Evolutionary conservation across 2,797 vertebrate genomes (phyloP), one percentile per base, ranked within the genome.

Genomic region (Monodelphis domestica): DNA sequence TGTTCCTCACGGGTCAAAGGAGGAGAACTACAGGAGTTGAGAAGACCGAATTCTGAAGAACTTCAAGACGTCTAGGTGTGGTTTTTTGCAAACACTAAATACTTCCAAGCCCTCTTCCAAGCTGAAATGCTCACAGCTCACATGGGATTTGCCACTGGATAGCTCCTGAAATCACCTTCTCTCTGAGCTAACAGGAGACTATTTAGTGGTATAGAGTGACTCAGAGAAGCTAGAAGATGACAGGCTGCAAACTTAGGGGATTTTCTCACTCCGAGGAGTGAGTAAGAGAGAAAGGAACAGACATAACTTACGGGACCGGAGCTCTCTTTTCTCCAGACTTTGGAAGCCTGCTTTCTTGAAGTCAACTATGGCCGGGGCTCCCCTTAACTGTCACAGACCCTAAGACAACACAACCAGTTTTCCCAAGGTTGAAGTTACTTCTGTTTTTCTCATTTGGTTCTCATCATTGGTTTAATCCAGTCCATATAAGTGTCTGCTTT

Each of bases 41-140:
- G 55, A 95, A 94, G 92, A 95, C 96, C 96, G 92, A 95, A 94
- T 95, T 95, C 95, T 95, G 91, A 97, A 93, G 88, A 56, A 91
- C 63, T 96, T 97, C 53, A 91, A 95, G 96, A 96, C 53, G 93
- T 88, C 53, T 88, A 52, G 53, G 51, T 90, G 92, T 91, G 92
- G 17, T 89, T 87, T 92, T 95, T 95, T 53, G 53, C 38, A 95
- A 96, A 93, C 56, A 63, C 52, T 87, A 95, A 96, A 96, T 96
- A 96, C 89, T 94, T 92, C 78, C 89, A 90, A 96, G 78, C 94
- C 54, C 94, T 92, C 89, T 96, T 87, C 78, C 94, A 97, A 95
- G 90, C 63, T 96, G 84, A 53, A 95, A 95, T 97, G 84, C 93
- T 95, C 90, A 9, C 6, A 53, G 55, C 54, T 93, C 52, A 91